A percentile compares a stretch with the other conserved stretches of the same genome.
Evolutionary conservation across 2,797 vertebrate species (phyloP).

Genomic region (Lophotriccus pileatus): DNA sequence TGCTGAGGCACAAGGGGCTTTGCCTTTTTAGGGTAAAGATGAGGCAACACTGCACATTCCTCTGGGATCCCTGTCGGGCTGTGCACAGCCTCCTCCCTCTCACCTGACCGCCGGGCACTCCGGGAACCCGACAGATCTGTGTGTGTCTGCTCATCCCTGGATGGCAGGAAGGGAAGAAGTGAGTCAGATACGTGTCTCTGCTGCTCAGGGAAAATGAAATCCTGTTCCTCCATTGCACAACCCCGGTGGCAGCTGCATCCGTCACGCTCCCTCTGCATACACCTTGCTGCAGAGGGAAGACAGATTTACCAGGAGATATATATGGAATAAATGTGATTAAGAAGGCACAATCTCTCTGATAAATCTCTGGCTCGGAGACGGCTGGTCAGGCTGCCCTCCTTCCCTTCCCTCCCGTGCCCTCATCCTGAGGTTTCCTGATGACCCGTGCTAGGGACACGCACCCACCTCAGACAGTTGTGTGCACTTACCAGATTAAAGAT

Average conservation of each 20-base stretch:
- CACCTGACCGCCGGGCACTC: not conserved
- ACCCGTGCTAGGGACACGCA: not conserved
- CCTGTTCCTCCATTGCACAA: not conserved
- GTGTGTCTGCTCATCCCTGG: not conserved
- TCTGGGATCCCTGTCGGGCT: not conserved
- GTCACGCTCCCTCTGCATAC: not conserved
- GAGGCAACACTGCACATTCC: fast-evolving
- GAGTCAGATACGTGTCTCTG: not conserved
- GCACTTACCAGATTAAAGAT: not conserved
- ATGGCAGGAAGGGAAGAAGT: conserved; percentile 13
- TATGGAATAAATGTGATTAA: not conserved
- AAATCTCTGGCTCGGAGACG: not conserved
- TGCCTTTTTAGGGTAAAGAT: conserved; percentile 28
- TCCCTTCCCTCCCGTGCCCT: not conserved
- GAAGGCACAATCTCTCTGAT: not conserved
- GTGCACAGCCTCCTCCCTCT: conserved; percentile 20
- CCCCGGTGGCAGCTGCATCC: not conserved
- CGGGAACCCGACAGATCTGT: not conserved
- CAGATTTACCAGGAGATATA: not conserved
- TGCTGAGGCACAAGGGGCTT: not conserved
- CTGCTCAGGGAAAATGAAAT: not conserved
- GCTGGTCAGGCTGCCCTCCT: not conserved
- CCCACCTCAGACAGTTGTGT: not conserved
- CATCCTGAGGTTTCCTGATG: fast-evolving
- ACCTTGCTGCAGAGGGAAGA: not conserved